Base-by-base conservation (phyloP, 1,140 invertebrate species). In the Drosophila subobscura region DNA sequence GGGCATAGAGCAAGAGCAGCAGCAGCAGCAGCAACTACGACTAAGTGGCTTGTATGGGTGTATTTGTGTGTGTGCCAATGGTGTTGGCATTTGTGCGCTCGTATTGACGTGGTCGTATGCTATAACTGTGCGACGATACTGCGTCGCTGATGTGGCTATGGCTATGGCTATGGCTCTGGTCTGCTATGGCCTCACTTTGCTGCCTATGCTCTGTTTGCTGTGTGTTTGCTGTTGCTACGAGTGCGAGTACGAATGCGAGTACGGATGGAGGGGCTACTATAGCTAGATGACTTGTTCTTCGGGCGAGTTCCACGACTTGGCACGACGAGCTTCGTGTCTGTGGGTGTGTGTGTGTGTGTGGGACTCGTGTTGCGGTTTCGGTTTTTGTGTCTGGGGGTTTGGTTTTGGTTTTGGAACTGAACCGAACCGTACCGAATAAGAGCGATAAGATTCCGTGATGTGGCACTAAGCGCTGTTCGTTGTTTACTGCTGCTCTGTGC, bases 371-470 rank as follows among this genome's bases (percentile, higher is more conserved):
- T 14, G 64, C 29, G 51, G 51, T 63, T 56, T 71, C 22, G 46
- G 29, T 41, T 57, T 57, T 60, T 64, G 61, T 42, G 42, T 50
- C 40, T 57, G 12, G 25, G 22, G 40, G 72, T 68, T 56, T 65
- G 55, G 14, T 58, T 80, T 55, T 41, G 53, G 41, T 66, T 60
- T 46, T 46, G 58, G 16, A 20, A 20, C 51, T 64, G 75, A 61
- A 42, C 65, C 72, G 33, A 37, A 37, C 46, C 72, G 77, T 46
- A 46, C 68, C 80, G 77, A 77, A 76, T 68, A 74, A 79, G 72
- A 77, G 83, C 81, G 81, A 86, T 86, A 86, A 86, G 81, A 86
- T 86, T 76, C 84, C 81, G 81, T 86, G 81, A 86, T 86, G 81
- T 86, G 81, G 81, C 81, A 86, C 81, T 86, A 86, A 86, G 81